phyloP scores from a whole-genome alignment of 2,888 invertebrate species.

The Tiphia femorata region DNA sequence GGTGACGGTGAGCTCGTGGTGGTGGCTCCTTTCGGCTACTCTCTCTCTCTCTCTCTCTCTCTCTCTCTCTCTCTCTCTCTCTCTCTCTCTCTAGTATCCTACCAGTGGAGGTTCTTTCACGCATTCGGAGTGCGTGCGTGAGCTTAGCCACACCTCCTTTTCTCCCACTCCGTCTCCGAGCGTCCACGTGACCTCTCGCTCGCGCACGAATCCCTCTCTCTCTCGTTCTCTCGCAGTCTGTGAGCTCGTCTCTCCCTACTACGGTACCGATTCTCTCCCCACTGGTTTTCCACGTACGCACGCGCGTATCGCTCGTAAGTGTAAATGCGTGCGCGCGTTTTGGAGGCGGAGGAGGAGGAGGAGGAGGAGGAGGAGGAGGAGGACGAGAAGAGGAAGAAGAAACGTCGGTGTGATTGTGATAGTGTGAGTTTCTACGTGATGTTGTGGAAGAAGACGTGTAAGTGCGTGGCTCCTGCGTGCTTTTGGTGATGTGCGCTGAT shows the following conservation, averaged over 20 bases:
- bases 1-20: slow-evolving; percentile 18
- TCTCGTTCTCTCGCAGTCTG: slow-evolving; percentile 15
- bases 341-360: too few relatives aligned
- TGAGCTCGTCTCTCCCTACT: neutral
- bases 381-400: too few relatives aligned
- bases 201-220: neutral
- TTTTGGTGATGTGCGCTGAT: too few relatives aligned
- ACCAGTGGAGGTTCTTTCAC: too few relatives aligned
- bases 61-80: neutral
- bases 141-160: slow-evolving; percentile 38
- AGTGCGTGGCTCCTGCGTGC: too few relatives aligned
- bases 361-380: too few relatives aligned
- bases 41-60: neutral
- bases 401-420: too few relatives aligned
- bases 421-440: too few relatives aligned
- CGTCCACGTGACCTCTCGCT: neutral
- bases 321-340: neutral
- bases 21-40: neutral
- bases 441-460: too few relatives aligned
- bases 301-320: neutral
- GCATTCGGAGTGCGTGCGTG: slow-evolving; percentile 5
- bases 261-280: too few relatives aligned
- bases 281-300: slow-evolving; percentile 6
- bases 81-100: too few relatives aligned
- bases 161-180: neutral